Evolutionary conservation across 1,140 invertebrate species (phyloP).

Genomic region (Camponotus pennsylvanicus): DNA sequence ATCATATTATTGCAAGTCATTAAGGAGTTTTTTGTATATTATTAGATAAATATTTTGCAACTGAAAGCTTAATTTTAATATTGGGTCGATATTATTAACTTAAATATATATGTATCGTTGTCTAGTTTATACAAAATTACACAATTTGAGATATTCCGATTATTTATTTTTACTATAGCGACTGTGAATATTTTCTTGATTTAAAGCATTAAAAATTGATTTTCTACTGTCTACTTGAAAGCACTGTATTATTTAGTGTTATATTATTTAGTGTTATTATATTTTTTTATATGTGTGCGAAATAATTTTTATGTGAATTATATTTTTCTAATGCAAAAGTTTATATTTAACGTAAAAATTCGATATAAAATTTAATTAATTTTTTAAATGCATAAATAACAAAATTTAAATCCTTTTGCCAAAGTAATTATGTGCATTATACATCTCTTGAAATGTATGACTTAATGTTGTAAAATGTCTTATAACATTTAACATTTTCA

Average conservation of each 20-base stretch:
- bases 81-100: not conserved
- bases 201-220: not conserved
- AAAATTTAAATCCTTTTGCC: not conserved
- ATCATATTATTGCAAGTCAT: not conserved
- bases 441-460: not conserved
- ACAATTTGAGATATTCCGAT: not conserved
- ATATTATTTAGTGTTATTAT: not conserved
- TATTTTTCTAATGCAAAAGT: not conserved
- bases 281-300: not conserved
- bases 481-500: not conserved
- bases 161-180: not conserved
- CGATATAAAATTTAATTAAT: not conserved
- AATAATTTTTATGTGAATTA: not conserved
- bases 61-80: slow-evolving; percentile 4
- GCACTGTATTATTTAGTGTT: not conserved
- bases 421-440: slow-evolving; percentile 1
- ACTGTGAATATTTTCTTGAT: not conserved
- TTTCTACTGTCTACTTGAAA: not conserved
- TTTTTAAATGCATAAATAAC: not conserved
- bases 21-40: not conserved
- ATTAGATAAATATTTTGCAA: not conserved
- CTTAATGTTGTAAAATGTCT: slow-evolving; percentile 1
- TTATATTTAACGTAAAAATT: not conserved
- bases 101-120: not conserved
- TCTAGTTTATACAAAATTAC: not conserved